Evolutionary conservation across 2,888 invertebrate species (phyloP).

Genomic region (Melikaiella ostensackeni): DNA sequence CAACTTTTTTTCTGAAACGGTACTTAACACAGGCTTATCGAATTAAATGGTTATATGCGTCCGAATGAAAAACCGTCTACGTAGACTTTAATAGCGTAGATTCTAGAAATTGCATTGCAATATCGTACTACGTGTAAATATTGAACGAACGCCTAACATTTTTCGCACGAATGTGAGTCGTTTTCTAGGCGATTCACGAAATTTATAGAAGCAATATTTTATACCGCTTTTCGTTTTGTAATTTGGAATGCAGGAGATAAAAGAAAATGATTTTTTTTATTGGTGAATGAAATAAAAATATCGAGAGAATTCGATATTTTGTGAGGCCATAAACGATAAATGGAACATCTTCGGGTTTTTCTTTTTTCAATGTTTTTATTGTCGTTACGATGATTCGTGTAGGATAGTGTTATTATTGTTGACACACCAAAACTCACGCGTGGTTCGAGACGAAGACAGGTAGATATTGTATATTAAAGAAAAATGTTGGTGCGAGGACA

Average conservation of each 20-base stretch:
- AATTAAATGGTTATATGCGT: constrained; percentile 29
- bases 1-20: constrained; percentile 27
- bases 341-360: constrained; percentile 13
- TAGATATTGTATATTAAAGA: constrained; percentile 64
- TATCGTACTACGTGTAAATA: constrained; percentile 36
- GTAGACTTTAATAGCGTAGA: constrained; percentile 29
- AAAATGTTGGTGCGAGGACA: constrained; percentile 67
- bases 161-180: constrained; percentile 17
- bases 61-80: constrained; percentile 32
- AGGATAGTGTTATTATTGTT: constrained; percentile 29
- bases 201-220: constrained; percentile 13
- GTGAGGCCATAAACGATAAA: constrained; percentile 7
- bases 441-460: constrained; percentile 54
- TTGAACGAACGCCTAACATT: constrained; percentile 33
- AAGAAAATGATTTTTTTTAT: not conserved
- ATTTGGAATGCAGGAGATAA: not conserved
- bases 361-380: constrained; percentile 26
- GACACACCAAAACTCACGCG: constrained; percentile 47
- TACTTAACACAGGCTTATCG: constrained; percentile 29
- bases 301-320: not conserved
- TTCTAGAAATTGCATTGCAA: constrained; percentile 33
- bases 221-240: not conserved
- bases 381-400: constrained; percentile 7
- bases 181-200: not conserved
- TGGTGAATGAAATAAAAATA: not conserved